Conservation (phyloP, 92 coral and sea anemone genomes). For the Phenganax stokvisi region DNA sequence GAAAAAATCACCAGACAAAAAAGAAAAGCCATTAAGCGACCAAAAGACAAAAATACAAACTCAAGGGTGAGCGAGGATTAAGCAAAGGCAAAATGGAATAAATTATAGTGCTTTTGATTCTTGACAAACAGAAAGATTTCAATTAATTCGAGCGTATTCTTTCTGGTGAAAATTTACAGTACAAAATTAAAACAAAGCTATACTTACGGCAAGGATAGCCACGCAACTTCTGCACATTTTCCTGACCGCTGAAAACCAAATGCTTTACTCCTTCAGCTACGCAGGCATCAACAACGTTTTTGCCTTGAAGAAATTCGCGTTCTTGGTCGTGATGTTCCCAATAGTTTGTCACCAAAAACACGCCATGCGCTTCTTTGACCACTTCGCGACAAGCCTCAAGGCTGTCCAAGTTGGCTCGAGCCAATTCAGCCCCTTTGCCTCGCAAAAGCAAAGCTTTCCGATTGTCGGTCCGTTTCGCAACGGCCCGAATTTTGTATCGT, state of each 20-base stretch:
- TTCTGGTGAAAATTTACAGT: too few relatives aligned
- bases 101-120: too few relatives aligned
- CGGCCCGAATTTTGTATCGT: constrained; percentile 52
- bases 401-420: constrained; percentile 56
- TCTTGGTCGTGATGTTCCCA: constrained; percentile 65
- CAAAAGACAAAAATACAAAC: too few relatives aligned
- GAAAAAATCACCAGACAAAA: neutral
- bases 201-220: constrained; percentile 66
- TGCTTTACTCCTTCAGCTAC: constrained; percentile 60
- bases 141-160: too few relatives aligned
- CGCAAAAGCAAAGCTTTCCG: constrained; percentile 55
- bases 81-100: too few relatives aligned
- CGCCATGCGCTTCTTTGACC: constrained; percentile 59
- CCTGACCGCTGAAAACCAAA: constrained; percentile 69
- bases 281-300: constrained; percentile 58
- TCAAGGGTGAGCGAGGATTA: too few relatives aligned
- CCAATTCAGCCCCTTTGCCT: constrained; percentile 57
- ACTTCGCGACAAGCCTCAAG: constrained; percentile 52
- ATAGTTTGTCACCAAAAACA: constrained; percentile 66
- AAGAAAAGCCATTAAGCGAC: too few relatives aligned
- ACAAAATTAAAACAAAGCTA: neutral
- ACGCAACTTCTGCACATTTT: constrained; percentile 56
- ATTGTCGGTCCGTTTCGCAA: constrained; percentile 54
- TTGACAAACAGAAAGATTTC: too few relatives aligned
- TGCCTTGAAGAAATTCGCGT: constrained; percentile 66